Evolutionary conservation across 2,888 invertebrate genomes (phyloP), one percentile per base, ranked within the genome.

Genomic region (Subacronicta megacephala): DNA sequence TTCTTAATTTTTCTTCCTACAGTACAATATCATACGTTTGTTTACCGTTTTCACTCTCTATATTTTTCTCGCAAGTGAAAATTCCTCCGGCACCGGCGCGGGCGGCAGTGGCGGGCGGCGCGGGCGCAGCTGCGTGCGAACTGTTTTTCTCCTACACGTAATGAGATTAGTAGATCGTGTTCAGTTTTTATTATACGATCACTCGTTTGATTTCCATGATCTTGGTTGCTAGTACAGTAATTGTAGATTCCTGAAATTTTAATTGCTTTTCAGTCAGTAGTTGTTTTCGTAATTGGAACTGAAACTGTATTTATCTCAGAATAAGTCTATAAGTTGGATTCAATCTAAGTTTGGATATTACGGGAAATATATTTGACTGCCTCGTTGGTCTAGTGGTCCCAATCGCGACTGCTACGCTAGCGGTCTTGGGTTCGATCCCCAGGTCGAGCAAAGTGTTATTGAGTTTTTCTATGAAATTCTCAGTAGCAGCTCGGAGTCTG

Each of bases 21-120:
- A 47, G 78, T 91, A 87, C 90, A 59, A 47, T 78, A 79, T 75
- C 53, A 66, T 69, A 75, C 77, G 88, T 89, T 90, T 92, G 89
- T 92, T 90, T 80, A 90, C 88, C 81, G 86, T 90, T 93, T 93
- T 93, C 93, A 90, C 93, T 93, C 85, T 93, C 92, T 83, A 85
- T 89, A 87, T 86, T 86, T 88, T 89, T 89, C 91, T 88, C 83
- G 85, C 80, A 62, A 87, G 92, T 89, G 92, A 92, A 93, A 93
- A 92, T 87, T 82, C 82, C 82, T 72, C 71, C 64, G 54, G 51
- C 58, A 47, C 31, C 62, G 31, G 58, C 54, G 63, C 63, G 37
- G 47, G 50, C 52, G 45, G 45, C 61, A 53, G 51, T 45, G 18
- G 18, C 18, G 18, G 18, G 18, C 18, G 18, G 58, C 56, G 63